Conservation (phyloP, 2,888 invertebrate genomes). For the Protodeltote pygarga region DNA sequence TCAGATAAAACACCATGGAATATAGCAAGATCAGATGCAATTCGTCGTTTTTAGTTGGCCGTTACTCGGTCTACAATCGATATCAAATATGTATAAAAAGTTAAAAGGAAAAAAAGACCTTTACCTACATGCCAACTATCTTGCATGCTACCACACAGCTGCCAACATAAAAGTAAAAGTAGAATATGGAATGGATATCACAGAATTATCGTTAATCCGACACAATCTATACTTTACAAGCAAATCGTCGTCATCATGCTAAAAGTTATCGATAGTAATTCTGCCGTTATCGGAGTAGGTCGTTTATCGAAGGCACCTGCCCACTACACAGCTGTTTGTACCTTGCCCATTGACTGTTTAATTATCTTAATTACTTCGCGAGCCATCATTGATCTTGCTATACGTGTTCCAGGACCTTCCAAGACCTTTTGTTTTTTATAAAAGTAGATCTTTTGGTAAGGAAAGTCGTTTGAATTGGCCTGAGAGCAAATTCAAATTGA, state of each 20-base stretch:
- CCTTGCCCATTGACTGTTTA: conserved; percentile 53
- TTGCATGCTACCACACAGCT: too few species aligned
- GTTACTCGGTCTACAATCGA: too few species aligned
- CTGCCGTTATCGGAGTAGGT: conserved; percentile 23
- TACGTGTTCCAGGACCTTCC: not conserved
- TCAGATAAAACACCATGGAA: too few species aligned
- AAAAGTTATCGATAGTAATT: conserved; percentile 29
- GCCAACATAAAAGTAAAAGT: conserved; percentile 13
- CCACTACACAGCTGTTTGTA: conserved; percentile 59
- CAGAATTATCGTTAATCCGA: conserved; percentile 24
- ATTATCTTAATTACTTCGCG: conserved; percentile 55
- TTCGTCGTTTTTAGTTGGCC: too few species aligned
- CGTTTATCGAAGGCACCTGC: conserved; percentile 54
- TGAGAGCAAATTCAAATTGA: too few species aligned
- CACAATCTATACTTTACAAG: conserved; percentile 37
- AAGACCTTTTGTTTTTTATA: too few species aligned
- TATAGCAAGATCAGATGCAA: too few species aligned
- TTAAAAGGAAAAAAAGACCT: too few species aligned
- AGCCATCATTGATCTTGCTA: conserved; percentile 37
- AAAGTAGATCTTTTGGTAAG: too few species aligned
- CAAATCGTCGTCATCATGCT: conserved; percentile 18
- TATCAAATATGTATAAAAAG: too few species aligned
- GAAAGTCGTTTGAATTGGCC: too few species aligned
- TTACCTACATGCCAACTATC: too few species aligned
- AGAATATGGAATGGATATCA: conserved; percentile 7